Base-by-base conservation (phyloP, 2,888 invertebrate genomes). In the Troglohyphantes excavatus region DNA sequence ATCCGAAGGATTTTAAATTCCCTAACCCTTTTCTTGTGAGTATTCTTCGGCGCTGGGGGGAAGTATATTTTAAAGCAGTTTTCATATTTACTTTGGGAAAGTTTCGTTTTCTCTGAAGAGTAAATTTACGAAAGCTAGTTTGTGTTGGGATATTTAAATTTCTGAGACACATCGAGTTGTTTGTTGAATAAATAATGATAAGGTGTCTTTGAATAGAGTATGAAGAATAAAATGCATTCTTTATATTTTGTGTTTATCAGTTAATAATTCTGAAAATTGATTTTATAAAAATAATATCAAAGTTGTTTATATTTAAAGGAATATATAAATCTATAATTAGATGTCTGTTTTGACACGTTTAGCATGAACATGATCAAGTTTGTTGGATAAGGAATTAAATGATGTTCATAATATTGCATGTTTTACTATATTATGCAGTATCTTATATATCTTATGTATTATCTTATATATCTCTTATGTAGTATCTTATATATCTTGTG, bases 81-180 rank as follows among this genome's bases (percentile, higher is more conserved):
- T 82, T 82, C 82, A 59, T 70, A 82, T 72, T 70, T 68, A 81
- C 53, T 81, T 29, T 70, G 11, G 17, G 5, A 19, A 61, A 82
- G 39, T 33, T 78, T 65, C 39, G 33, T 59, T 26, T 33, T 33
- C 17, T 7, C 29, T 43, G 13, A 23, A 43, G 63, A 78, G 39
- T 78, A 78, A 65, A 78, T 78, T 78, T 33, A 39, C 65, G 65
- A 65, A 65, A 65, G 78, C 63, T 43, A 39, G 39, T 78, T 65
- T 26, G 19, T 23, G 78, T 43, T 21, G 63, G 21, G 6, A 78
- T 63, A 78, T 78, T 78, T 61, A 78, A 78, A 78, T 53, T 53
- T 29, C 33, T 65, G 65, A 61, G 65, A 78, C 63, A 43, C 65
- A 26, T 61, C 21, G 65, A 61, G 59, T 13, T n/a, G 78, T 76